Base-by-base conservation (phyloP, 1,140 invertebrate species). In the Nomia melanderi region DNA sequence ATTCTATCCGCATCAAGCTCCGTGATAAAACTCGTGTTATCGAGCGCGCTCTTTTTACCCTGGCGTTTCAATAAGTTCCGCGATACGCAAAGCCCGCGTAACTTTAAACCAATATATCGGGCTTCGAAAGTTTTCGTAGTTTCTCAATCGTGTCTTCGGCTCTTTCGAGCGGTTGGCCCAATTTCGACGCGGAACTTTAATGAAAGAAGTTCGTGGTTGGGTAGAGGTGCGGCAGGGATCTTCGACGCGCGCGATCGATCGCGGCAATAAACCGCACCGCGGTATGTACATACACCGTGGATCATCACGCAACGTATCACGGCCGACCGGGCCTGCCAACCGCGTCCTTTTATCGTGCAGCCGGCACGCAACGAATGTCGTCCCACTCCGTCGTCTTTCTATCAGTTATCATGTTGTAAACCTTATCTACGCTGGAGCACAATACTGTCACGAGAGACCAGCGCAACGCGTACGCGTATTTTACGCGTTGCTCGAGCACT, bases 351-450 rank as follows among this genome's bases (percentile, higher is more conserved):
- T 85, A 85, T 85, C 84, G 70, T 67, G 27, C 50, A 64, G 76
- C 39, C 50, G 54, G 72, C 80, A 82, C 79, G 80, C 83, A 44
- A 84, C 74, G 73, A 56, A 56, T 71, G 81, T 82, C 76, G 70
- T 44, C 59, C 63, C 56, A 62, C 64, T 25, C 67, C 54, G 66
- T 69, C 65, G 41, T 69, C 73, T 79, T 82, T 77, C 79, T 77
- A 82, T 85, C 83, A 73, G 83, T 85, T 85, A 85, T 85, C 84
- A 82, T 69, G 65, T 80, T 85, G 79, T 85, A 85, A 85, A 82
- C 72, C 83, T 82, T 85, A 85, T 85, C 84, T 85, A 53, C 44
- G 9, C n/a, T 29, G 67, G 14, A 70, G 60, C 78, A 78, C 71
- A 67, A 78, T 74, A 70, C 50, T 66, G 29, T 31, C 20, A 20